These are phyloP conservation scores for Wiebesia pumilae DNA, from an alignment of 1,140 invertebrate species.

Conservation along the genomic window DNA sequence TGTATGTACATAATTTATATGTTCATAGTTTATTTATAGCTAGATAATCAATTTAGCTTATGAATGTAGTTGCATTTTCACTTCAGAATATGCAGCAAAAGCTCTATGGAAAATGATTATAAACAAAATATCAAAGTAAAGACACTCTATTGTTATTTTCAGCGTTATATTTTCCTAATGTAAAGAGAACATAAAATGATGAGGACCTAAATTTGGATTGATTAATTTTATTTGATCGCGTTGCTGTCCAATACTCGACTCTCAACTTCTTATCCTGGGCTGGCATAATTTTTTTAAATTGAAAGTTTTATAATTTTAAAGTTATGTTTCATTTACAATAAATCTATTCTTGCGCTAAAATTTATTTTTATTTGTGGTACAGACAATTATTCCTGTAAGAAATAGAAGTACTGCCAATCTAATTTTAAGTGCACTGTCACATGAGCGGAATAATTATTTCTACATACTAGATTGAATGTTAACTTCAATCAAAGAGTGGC, in stretches of 20 bases:
- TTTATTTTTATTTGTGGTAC: too few relatives aligned
- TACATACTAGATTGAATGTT: not conserved
- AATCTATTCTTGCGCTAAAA: too few relatives aligned
- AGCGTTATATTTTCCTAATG: not conserved
- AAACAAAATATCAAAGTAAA: not conserved
- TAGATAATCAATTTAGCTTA: too few relatives aligned
- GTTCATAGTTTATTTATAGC: too few relatives aligned
- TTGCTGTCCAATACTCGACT: not conserved
- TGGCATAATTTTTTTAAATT: too few relatives aligned
- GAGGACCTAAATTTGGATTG: conserved; percentile 42
- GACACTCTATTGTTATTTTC: not conserved
- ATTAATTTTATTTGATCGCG: conserved; percentile 32
- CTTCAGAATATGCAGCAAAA: not conserved
- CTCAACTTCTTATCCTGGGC: not conserved
- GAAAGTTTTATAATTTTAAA: too few relatives aligned
- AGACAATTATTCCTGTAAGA: too few relatives aligned
- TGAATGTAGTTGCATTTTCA: not conserved
- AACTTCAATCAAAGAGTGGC: not conserved
- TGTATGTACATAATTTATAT: too few relatives aligned
- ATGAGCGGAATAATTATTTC: not conserved
- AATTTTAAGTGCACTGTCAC: not conserved
- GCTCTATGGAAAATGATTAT: not conserved
- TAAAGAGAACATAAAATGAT: too few relatives aligned
- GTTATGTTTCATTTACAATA: too few relatives aligned
- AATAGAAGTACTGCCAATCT: too few relatives aligned